A percentile compares a stretch with the other conserved stretches of the same genome.
These are phyloP conservation scores for Pedionomus torquatus DNA, from an alignment of 2,113 vertebrate species.

Conservation along the genomic window DNA sequence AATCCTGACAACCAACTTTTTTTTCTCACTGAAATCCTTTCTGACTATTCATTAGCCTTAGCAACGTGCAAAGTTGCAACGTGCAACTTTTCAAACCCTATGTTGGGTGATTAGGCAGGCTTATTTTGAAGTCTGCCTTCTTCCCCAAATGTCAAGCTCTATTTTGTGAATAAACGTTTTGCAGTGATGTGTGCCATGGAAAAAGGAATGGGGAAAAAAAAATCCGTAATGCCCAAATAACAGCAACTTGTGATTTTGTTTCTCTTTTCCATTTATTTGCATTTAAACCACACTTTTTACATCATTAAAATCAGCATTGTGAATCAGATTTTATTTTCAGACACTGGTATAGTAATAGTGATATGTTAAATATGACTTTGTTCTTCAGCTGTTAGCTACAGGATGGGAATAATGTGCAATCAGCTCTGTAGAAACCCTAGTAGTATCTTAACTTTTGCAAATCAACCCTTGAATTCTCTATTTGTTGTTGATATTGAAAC, in stretches of 20 bases:
- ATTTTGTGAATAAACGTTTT: slow-evolving; percentile 47
- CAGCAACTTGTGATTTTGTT: background rate
- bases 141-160: slow-evolving; percentile 5
- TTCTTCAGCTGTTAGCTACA: background rate
- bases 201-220: background rate
- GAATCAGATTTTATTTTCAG: background rate
- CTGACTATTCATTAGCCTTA: background rate
- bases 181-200: background rate
- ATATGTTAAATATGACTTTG: background rate
- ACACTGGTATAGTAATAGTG: background rate
- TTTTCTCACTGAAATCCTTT: background rate
- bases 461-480: background rate
- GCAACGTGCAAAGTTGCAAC: background rate
- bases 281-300: background rate
- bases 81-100: background rate
- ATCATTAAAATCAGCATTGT: background rate
- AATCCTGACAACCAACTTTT: background rate
- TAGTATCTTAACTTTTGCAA: background rate
- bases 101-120: background rate
- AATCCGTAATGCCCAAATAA: background rate
- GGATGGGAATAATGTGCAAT: background rate
- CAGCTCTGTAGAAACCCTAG: background rate
- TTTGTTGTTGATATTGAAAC: background rate
- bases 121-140: background rate
- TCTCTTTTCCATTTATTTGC: background rate